A percentile compares a stretch with the other conserved stretches of the same genome.
These are phyloP conservation scores for Tupiocoris notatus DNA, from an alignment of 2,888 invertebrate species.

Conservation along the genomic window DNA sequence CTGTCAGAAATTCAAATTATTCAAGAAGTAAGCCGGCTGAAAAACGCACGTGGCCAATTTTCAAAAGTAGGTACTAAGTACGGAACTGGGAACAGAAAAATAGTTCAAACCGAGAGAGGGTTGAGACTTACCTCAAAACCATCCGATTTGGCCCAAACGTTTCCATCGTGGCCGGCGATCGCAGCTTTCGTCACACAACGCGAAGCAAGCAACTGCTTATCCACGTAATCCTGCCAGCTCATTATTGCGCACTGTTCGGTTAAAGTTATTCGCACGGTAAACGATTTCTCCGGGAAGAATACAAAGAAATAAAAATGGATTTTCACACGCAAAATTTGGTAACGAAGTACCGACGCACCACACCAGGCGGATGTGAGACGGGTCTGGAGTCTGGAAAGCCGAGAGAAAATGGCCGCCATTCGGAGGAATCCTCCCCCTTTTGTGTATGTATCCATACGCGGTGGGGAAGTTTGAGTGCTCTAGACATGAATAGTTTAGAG, in stretches of 20 bases:
- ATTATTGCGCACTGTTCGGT: slow-evolving; percentile 58
- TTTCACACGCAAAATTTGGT: slow-evolving; percentile 28
- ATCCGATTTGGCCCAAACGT: slow-evolving; percentile 91
- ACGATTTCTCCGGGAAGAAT: background rate
- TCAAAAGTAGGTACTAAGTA: too few species aligned
- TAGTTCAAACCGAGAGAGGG: too few species aligned
- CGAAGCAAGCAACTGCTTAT: slow-evolving; percentile 93
- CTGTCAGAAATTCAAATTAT: too few species aligned
- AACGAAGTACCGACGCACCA: slow-evolving; percentile 36
- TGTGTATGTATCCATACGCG: slow-evolving; percentile 26
- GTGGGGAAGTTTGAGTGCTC: too few species aligned
- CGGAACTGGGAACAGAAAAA: too few species aligned
- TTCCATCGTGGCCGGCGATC: slow-evolving; percentile 92
- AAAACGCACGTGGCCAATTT: too few species aligned
- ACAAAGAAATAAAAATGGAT: background rate
- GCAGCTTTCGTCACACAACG: slow-evolving; percentile 92
- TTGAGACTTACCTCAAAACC: slow-evolving; percentile 87
- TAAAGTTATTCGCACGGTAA: background rate
- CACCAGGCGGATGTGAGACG: slow-evolving; percentile 33
- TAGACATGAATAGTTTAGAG: too few species aligned
- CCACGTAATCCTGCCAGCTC: slow-evolving; percentile 99
- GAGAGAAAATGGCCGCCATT: slow-evolving; percentile 35
- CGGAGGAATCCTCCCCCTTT: slow-evolving; percentile 22
- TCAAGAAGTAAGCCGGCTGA: too few species aligned
- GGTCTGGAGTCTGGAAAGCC: slow-evolving; percentile 4